Percentiles rank a stretch among this genome's conserved stretches.
Conservation (phyloP, 2,113 vertebrate species). For the Sigmodon hispidus region DNA sequence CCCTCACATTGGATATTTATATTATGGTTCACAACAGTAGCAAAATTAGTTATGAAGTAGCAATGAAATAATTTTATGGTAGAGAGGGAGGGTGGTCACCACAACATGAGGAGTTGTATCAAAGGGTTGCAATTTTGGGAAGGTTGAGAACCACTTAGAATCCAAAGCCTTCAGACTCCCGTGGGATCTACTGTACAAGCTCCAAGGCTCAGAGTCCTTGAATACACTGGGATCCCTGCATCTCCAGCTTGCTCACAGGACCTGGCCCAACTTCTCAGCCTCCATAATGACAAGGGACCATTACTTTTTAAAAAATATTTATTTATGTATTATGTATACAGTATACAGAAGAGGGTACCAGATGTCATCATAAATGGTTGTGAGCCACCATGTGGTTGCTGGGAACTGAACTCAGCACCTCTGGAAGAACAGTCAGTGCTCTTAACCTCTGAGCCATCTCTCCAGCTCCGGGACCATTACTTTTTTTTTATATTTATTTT, state of each 20-base stretch:
- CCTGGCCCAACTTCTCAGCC: background rate
- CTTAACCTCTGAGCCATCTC: no score
- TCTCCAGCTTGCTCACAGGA: background rate
- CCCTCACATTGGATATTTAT: background rate
- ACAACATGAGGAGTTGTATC: background rate
- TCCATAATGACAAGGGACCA: background rate
- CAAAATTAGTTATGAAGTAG: background rate
- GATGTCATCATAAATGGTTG: no score
- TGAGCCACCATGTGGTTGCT: no score
- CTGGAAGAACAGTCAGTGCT: no score
- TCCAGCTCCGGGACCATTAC: no score
- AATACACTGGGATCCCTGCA: background rate
- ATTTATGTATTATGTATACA: no score
- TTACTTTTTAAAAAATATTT: no score
- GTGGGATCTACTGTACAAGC: background rate
- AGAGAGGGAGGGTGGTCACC: no score
- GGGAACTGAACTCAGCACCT: no score
- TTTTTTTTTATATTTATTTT: no score
- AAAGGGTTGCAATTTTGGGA: background rate
- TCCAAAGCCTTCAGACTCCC: background rate
- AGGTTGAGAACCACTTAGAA: background rate
- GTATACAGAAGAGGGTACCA: no score
- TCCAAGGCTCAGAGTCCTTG: background rate
- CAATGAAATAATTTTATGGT: background rate
- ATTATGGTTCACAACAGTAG: background rate